Base-by-base conservation (phyloP, 2,888 invertebrate species). In the Frankliniella fusca region DNA sequence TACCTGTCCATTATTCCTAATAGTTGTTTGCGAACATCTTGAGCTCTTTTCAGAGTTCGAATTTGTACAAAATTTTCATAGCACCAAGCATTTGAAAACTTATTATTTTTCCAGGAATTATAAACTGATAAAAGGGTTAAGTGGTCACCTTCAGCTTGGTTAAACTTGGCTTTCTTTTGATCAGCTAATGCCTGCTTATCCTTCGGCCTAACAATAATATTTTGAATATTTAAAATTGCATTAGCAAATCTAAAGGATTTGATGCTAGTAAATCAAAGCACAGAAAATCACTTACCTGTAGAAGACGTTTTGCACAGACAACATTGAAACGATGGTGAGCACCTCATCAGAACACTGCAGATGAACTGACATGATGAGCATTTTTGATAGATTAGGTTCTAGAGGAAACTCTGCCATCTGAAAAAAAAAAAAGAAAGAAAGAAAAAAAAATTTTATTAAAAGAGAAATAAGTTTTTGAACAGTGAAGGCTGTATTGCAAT, bases 11-110 rank as follows among this genome's bases (percentile, higher is more conserved):
- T 98, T 84, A 98, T 98, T 0, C 98, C 98, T 48, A 99, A 90
- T 86, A 99, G 89, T 88, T 99, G 99, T 88, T 99, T 99, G 79
- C 99, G 91, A 0, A 99, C 98, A 89, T 99, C 99, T 89, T 99
- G 98, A 0, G 99, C 97, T 28, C 99, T 91, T 88, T 99, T 99
- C 83, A 99, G 89, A 0, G 98, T 99, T 38, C 99, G 90, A 54
- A 98, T 97, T 90, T 99, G 99, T 7, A 99, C 97, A 87, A 99
- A 99, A 90, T 99, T 99, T 88, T 99, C 99, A 87, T 98, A 99
- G 88, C 99, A 99, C 99, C 99, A 99, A 0, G 98, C 97, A 88
- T 97, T 97, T 0, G 97, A 97, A 88, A 99, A 99, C 89, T 99
- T 98, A 87, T 99, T 99, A 87, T 98, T 98, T 86, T 97, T 95